Percentiles rank a stretch among this genome's conserved stretches.
phyloP scores from a whole-genome alignment of 2,888 invertebrate genomes.

The Eupithecia subumbrata region DNA sequence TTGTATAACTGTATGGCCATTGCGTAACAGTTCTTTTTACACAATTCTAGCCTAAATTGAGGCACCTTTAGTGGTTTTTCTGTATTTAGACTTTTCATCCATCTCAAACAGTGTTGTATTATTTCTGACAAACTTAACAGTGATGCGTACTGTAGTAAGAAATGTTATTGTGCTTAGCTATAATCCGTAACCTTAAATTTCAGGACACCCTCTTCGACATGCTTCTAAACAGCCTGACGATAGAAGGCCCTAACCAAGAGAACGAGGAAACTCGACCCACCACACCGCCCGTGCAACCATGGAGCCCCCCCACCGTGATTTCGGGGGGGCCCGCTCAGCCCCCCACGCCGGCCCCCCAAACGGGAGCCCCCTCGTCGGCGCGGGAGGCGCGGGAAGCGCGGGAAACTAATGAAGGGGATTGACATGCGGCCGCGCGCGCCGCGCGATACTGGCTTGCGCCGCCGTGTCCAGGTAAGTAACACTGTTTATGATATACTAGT shows the following conservation, averaged over 20 bases:
- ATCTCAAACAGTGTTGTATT: too few relatives aligned
- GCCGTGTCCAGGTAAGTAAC: slow-evolving; percentile 23
- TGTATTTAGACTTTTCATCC: too few relatives aligned
- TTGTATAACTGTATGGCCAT: too few relatives aligned
- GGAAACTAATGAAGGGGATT: slow-evolving; percentile 24
- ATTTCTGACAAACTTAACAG: too few relatives aligned
- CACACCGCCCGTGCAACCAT: slow-evolving; percentile 72
- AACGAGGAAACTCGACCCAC: slow-evolving; percentile 52
- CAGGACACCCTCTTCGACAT: slow-evolving; percentile 79
- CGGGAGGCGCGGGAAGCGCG: slow-evolving; percentile 23
- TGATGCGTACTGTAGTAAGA: background rate
- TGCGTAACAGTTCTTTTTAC: too few relatives aligned
- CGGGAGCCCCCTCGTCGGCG: slow-evolving; percentile 14
- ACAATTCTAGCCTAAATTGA: too few relatives aligned
- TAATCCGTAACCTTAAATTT: background rate
- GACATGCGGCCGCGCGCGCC: slow-evolving; percentile 26
- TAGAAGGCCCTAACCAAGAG: slow-evolving; percentile 54
- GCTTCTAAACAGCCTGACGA: slow-evolving; percentile 70
- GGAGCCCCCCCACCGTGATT: slow-evolving; percentile 58
- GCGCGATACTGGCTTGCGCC: slow-evolving; percentile 17
- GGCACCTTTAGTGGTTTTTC: too few relatives aligned
- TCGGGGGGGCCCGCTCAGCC: slow-evolving; percentile 31
- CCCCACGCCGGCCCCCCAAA: slow-evolving; percentile 34
- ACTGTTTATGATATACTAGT: background rate
- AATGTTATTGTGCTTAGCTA: background rate